These are phyloP conservation scores for Heliconius nattereri DNA, from an alignment of 1,140 invertebrate genomes.

Conservation along the genomic window DNA sequence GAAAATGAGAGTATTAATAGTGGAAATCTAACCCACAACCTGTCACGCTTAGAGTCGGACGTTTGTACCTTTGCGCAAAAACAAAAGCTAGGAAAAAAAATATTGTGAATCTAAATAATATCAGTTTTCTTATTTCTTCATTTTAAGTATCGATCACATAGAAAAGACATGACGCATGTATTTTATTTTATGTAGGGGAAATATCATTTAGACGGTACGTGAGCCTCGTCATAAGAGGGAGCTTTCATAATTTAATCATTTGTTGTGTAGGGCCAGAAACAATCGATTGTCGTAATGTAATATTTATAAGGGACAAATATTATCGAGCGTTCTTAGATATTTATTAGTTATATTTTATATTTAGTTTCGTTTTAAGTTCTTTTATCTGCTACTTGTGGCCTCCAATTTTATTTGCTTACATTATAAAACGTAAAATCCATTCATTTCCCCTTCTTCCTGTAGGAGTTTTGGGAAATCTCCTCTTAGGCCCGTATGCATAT, in stretches of 20 bases:
- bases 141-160: neutral
- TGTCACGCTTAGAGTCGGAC: too few relatives aligned
- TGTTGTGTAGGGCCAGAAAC: conserved; percentile 13
- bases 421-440: too few relatives aligned
- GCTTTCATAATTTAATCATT: conserved; percentile 13
- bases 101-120: neutral
- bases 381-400: too few relatives aligned
- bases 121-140: neutral
- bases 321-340: neutral
- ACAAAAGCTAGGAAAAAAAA: too few relatives aligned
- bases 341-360: neutral
- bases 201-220: conserved; percentile 33
- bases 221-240: conserved; percentile 19
- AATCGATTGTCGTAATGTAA: neutral
- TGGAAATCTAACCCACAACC: too few relatives aligned
- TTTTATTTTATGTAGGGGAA: conserved; percentile 15
- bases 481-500: too few relatives aligned
- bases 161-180: neutral
- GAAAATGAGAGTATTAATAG: too few relatives aligned
- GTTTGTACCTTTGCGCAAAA: too few relatives aligned
- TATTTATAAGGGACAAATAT: conserved; percentile 11
- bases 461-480: too few relatives aligned
- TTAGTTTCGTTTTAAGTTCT: too few relatives aligned
- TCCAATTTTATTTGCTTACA: too few relatives aligned
- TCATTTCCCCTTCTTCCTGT: too few relatives aligned